Evolutionary conservation across 2,888 invertebrate genomes (phyloP).

Genomic region (Xiphydria camelus): DNA sequence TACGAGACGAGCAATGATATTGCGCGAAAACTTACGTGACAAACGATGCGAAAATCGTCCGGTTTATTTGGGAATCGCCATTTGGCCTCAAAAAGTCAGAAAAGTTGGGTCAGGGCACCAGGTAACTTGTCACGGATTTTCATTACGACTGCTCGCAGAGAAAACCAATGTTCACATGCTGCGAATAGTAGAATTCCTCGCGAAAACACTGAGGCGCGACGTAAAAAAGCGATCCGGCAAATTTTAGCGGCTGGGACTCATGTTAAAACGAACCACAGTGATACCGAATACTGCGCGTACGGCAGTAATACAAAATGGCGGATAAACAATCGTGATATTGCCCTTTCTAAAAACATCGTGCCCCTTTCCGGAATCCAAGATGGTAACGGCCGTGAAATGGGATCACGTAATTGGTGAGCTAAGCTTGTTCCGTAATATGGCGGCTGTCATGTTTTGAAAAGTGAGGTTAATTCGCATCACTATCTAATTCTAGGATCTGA

Average conservation of each 20-base stretch:
- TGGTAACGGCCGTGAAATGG: too few species aligned
- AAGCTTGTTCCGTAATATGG: background rate
- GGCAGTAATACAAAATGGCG: constrained; percentile 46
- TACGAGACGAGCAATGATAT: background rate
- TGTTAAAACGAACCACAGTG: constrained; percentile 28
- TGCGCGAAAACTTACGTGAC: constrained; percentile 18
- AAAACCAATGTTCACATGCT: constrained; percentile 15
- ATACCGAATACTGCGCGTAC: constrained; percentile 34
- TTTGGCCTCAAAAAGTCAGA: constrained; percentile 45
- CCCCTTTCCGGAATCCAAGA: background rate
- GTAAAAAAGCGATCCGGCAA: constrained; percentile 1
- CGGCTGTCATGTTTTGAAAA: background rate
- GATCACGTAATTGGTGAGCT: too few species aligned
- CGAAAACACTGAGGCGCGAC: constrained; percentile 1
- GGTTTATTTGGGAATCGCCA: constrained; percentile 43
- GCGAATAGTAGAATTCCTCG: background rate
- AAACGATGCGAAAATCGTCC: constrained; percentile 6
- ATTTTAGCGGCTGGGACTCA: constrained; percentile 25
- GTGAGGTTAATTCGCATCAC: background rate
- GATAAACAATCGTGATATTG: constrained; percentile 39
- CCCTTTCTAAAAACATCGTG: constrained; percentile 13
- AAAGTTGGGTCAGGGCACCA: constrained; percentile 45
- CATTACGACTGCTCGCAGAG: constrained; percentile 29
- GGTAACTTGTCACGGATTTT: constrained; percentile 41
- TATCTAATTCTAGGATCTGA: background rate